These are phyloP conservation scores for Gyps fulvus DNA, from an alignment of 2,113 vertebrate species.

Conservation along the genomic window DNA sequence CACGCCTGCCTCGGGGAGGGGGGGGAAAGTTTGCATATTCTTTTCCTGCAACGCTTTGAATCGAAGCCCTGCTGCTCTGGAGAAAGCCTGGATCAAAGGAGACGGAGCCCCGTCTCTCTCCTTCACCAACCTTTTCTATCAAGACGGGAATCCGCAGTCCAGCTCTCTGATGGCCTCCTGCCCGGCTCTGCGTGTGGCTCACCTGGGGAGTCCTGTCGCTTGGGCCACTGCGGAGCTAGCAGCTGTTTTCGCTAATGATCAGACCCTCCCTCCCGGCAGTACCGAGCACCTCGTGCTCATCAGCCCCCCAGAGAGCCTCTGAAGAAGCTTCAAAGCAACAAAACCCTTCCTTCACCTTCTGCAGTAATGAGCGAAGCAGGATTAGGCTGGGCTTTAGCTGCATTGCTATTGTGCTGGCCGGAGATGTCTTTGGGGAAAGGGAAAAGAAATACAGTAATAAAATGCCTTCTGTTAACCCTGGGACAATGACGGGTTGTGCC, in stretches of 20 bases:
- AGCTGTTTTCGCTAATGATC: not conserved
- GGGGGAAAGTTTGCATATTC: not conserved
- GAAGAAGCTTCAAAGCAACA: not conserved
- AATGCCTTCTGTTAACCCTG: not conserved
- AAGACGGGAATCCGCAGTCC: fast-evolving
- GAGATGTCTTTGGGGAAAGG: not conserved
- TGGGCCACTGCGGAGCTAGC: fast-evolving
- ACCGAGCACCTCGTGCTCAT: not conserved
- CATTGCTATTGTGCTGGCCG: fast-evolving
- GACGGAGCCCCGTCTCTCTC: fast-evolving
- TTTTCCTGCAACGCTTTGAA: too few species aligned
- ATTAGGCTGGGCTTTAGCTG: not conserved
- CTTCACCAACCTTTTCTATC: not conserved
- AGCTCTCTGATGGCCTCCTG: too few species aligned
- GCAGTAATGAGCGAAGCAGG: not conserved
- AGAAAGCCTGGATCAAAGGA: not conserved
- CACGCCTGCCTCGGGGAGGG: not conserved
- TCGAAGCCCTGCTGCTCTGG: not conserved
- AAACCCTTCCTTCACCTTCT: not conserved
- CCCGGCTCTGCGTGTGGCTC: fast-evolving
- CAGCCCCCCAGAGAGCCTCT: not conserved
- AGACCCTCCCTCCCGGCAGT: not conserved
- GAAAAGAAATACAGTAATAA: not conserved
- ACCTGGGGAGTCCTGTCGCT: fast-evolving
- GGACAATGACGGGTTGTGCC: not conserved